These are phyloP conservation scores for Cathartes aura DNA, from an alignment of 2,113 vertebrate species.

Conservation along the genomic window DNA sequence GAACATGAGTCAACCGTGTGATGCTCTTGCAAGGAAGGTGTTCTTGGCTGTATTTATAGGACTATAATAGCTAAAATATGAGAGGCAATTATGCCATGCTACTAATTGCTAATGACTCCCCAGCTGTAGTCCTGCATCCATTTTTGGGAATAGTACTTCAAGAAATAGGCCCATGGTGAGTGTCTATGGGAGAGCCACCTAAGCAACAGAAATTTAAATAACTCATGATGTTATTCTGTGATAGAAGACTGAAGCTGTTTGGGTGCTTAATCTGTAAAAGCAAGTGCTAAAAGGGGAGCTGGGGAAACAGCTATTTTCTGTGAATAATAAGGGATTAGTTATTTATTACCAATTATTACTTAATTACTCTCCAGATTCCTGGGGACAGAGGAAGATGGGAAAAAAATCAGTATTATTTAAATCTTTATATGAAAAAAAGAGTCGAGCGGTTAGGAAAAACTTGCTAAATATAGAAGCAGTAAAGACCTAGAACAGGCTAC, in stretches of 20 bases:
- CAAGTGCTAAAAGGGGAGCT: not conserved
- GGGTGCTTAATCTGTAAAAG: not conserved
- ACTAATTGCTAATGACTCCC: not conserved
- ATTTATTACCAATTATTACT: not conserved
- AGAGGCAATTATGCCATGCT: not conserved
- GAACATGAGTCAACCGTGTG: not conserved
- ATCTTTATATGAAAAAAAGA: not conserved
- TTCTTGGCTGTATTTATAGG: not conserved
- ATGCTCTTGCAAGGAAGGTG: not conserved
- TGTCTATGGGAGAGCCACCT: not conserved
- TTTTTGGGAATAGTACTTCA: not conserved
- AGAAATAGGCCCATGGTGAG: not conserved
- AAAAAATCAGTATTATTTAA: not conserved
- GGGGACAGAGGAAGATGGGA: not conserved
- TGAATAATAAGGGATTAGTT: not conserved
- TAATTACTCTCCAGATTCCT: not conserved
- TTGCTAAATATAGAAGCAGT: not conserved
- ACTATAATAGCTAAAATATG: conserved; percentile 25
- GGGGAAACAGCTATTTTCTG: not conserved
- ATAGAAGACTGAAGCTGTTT: not conserved
- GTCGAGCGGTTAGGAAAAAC: not conserved
- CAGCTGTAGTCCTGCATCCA: not conserved
- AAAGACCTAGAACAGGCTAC: not conserved
- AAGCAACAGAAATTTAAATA: not conserved
- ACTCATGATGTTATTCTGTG: not conserved